phyloP scores from a whole-genome alignment of 2,797 vertebrate species.

The Pangasius krempfi region DNA sequence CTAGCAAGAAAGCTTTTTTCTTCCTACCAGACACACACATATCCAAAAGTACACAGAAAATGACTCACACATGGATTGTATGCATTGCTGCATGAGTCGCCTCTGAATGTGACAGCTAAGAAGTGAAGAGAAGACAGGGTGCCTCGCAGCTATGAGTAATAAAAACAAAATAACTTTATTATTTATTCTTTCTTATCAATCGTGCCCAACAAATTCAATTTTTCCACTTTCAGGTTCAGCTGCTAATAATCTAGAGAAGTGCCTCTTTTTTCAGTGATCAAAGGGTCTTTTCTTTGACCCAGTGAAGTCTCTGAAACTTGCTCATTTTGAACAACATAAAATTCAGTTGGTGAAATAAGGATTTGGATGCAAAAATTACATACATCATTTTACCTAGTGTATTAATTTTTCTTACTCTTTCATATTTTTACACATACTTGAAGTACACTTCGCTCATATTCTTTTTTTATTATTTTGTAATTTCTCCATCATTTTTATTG shows the following conservation, averaged over 20 bases:
- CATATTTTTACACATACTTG: constrained; percentile 14
- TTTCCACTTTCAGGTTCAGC: constrained; percentile 66
- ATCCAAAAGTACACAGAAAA: constrained; percentile 16
- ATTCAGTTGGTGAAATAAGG: constrained; percentile 36
- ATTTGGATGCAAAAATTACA: neutral
- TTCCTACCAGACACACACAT: constrained; percentile 46
- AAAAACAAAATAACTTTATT: constrained; percentile 75
- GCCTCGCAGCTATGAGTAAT: constrained; percentile 74
- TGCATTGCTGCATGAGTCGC: constrained; percentile 58
- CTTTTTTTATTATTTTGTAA: neutral
- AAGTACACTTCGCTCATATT: neutral
- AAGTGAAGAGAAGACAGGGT: constrained; percentile 71
- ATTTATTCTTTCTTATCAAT: constrained; percentile 60
- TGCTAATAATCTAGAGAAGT: constrained; percentile 65
- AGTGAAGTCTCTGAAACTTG: constrained; percentile 59
- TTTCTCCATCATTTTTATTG: constrained; percentile 7
- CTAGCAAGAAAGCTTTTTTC: constrained; percentile 49
- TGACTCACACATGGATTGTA: constrained; percentile 27
- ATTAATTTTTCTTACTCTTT: constrained; percentile 11
- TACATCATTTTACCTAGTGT: neutral
- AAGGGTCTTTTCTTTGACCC: constrained; percentile 67
- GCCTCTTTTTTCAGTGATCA: constrained; percentile 64
- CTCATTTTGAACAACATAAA: constrained; percentile 51
- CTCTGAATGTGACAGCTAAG: constrained; percentile 72
- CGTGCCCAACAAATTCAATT: constrained; percentile 67